Percentiles rank a stretch among this genome's conserved stretches.
Evolutionary conservation across 2,113 vertebrate species (phyloP).

Genomic region (Indicator maculatus): DNA sequence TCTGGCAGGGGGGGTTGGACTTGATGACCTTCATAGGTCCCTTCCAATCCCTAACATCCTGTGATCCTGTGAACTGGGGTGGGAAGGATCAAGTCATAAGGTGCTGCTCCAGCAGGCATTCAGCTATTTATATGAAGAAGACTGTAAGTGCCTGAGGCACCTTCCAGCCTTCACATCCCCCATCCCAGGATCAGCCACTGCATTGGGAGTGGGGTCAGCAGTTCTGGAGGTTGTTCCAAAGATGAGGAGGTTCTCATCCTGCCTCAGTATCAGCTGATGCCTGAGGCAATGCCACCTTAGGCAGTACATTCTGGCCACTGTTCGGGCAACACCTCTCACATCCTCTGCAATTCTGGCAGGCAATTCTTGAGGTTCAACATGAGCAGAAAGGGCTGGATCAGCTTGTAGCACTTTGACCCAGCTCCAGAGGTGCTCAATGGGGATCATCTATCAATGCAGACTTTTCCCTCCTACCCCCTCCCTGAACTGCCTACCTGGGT

Average conservation of each 20-base stretch:
- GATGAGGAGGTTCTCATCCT: background rate
- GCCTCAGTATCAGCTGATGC: rapidly evolving
- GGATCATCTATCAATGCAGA: background rate
- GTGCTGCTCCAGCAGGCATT: rapidly evolving
- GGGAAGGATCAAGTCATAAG: background rate
- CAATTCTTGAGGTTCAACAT: background rate
- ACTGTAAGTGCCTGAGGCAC: rapidly evolving
- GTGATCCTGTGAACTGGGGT: too few relatives aligned
- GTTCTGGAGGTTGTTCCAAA: background rate
- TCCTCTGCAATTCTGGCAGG: background rate
- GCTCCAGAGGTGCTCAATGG: background rate
- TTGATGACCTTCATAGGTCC: too few relatives aligned
- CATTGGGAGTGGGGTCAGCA: background rate
- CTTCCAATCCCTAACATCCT: too few relatives aligned
- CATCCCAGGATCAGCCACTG: rapidly evolving
- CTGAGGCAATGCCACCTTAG: background rate
- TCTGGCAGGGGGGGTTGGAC: too few relatives aligned
- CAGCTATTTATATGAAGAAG: background rate
- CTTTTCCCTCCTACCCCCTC: rapidly evolving
- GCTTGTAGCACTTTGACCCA: background rate
- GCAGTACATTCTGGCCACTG: background rate
- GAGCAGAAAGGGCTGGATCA: background rate
- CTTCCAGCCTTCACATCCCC: rapidly evolving
- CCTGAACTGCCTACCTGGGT: rapidly evolving
- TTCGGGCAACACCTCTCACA: background rate